Evolutionary conservation across 1,140 invertebrate species (phyloP).

Genomic region (Calliphora vicina): DNA sequence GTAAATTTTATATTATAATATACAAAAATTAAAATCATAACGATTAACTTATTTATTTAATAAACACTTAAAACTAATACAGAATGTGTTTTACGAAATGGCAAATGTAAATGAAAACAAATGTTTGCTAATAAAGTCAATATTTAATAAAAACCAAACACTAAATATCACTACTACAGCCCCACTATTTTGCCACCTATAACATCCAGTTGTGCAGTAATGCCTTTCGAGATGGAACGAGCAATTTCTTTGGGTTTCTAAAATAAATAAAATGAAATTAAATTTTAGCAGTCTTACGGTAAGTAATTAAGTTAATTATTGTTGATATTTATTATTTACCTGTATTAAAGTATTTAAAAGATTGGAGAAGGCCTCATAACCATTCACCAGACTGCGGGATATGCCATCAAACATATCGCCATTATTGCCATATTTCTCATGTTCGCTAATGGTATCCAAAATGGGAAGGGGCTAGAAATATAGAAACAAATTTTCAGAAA

Average conservation of each 20-base stretch:
- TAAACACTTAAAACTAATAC: conserved; percentile 23
- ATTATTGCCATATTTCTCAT: conserved; percentile 70
- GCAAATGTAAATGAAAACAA: neutral
- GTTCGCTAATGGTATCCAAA: conserved; percentile 67
- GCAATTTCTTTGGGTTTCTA: conserved; percentile 65
- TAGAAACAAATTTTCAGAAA: too few species aligned
- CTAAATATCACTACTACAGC: conserved; percentile 48
- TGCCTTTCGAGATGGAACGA: conserved; percentile 64
- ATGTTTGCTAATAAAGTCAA: conserved; percentile 12
- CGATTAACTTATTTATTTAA: conserved; percentile 38
- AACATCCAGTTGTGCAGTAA: conserved; percentile 66
- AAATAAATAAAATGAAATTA: neutral
- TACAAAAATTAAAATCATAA: conserved; percentile 13
- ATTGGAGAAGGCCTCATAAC: conserved; percentile 68
- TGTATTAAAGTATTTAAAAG: conserved; percentile 65
- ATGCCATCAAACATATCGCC: conserved; percentile 66
- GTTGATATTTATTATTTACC: conserved; percentile 53
- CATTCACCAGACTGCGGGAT: conserved; percentile 65
- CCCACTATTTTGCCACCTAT: conserved; percentile 67
- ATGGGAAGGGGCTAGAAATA: conserved; percentile 65
- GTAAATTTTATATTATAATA: conserved; percentile 18
- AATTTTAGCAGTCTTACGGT: too few species aligned
- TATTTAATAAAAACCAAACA: neutral
- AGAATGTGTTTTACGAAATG: conserved; percentile 23
- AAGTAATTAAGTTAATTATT: conserved; percentile 23